Evolutionary conservation across 2,888 invertebrate genomes (phyloP).

Genomic region (Drosophila prostipennis): DNA sequence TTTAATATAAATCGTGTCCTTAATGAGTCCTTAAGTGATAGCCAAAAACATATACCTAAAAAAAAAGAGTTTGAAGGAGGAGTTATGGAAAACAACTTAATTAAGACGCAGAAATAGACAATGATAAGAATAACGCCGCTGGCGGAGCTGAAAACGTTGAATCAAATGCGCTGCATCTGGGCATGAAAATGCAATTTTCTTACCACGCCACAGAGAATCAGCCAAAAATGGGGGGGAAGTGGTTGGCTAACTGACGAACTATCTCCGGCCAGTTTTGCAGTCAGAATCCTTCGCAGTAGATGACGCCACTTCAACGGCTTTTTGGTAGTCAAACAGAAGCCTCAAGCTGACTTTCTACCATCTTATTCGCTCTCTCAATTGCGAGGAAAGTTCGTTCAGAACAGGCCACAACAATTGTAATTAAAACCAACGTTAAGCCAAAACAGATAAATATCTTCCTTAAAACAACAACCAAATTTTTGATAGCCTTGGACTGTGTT

Average conservation of each 20-base stretch:
- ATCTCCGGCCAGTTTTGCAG: conserved; percentile 12
- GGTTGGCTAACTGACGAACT: conserved; percentile 26
- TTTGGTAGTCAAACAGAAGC: conserved; percentile 28
- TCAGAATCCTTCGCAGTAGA: conserved; percentile 18
- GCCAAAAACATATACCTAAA: background rate
- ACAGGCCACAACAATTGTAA: conserved; percentile 72
- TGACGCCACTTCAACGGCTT: conserved; percentile 38
- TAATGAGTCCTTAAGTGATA: background rate
- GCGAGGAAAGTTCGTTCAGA: conserved; percentile 40
- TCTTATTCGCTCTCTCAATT: background rate
- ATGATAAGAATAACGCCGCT: conserved; percentile 34
- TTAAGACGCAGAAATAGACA: conserved; percentile 7
- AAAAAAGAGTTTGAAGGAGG: no score
- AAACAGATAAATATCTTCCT: conserved; percentile 67
- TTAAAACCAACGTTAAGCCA: conserved; percentile 65
- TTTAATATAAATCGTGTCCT: no score
- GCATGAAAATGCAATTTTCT: conserved; percentile 78
- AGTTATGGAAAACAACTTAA: background rate
- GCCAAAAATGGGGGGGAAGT: conserved; percentile 7
- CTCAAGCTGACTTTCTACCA: background rate
- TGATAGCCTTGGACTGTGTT: background rate
- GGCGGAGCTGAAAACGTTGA: conserved; percentile 56
- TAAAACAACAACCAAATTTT: background rate
- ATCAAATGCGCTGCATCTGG: conserved; percentile 60
- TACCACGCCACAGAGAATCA: conserved; percentile 23